A percentile compares a stretch with the other conserved stretches of the same genome.
phyloP scores from a whole-genome alignment of 2,888 invertebrate genomes.

The Lydus trimaculatus region DNA sequence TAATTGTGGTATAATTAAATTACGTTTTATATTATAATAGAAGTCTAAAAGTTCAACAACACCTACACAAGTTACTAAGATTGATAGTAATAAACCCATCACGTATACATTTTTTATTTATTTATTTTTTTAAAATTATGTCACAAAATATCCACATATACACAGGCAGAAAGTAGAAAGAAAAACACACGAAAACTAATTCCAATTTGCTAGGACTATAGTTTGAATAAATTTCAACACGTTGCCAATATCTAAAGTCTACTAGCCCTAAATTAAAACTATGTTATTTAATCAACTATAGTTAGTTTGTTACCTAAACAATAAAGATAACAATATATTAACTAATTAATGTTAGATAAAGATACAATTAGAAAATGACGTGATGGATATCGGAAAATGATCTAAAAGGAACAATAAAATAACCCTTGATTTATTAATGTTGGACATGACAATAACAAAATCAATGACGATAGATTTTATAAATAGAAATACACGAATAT shows the following conservation, averaged over 20 bases:
- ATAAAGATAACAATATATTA: background rate
- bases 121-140: constrained; percentile 35
- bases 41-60: constrained; percentile 73
- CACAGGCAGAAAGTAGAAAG: background rate
- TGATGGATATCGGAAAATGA: background rate
- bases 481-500: background rate
- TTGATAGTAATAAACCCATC: constrained; percentile 79
- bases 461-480: background rate
- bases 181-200: background rate
- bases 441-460: background rate
- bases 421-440: background rate
- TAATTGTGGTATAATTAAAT: constrained; percentile 31
- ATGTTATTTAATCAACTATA: constrained; percentile 8
- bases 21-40: constrained; percentile 60
- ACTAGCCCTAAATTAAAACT: constrained; percentile 8
- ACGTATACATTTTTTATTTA: constrained; percentile 37
- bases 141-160: background rate
- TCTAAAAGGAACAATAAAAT: no score
- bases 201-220: background rate
- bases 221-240: constrained; percentile 1
- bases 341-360: constrained; percentile 5
- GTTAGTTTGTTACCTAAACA: no score
- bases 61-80: constrained; percentile 78
- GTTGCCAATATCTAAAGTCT: background rate
- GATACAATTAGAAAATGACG: constrained; percentile 1